A percentile compares a stretch with the other conserved stretches of the same genome.
Conservation (phyloP, 2,113 vertebrate species). For the Eurystomus gularis region DNA sequence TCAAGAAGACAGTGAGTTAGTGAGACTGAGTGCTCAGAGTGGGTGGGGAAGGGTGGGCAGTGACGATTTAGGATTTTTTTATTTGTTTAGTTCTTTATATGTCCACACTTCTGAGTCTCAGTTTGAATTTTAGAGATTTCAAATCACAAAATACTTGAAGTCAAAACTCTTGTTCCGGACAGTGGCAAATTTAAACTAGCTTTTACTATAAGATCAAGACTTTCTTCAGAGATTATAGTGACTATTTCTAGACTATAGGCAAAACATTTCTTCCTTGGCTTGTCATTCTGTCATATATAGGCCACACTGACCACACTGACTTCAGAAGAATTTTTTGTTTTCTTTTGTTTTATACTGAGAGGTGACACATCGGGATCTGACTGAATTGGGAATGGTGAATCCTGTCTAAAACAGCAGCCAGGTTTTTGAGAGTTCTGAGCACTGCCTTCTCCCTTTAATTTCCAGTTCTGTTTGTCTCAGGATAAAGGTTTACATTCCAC, state of each 20-base stretch:
- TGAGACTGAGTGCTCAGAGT: not conserved
- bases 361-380: not conserved
- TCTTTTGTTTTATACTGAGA: not conserved
- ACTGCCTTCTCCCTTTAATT: not conserved
- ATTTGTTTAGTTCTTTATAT: not conserved
- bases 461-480: not conserved
- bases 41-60: not conserved
- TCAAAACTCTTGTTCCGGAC: not conserved
- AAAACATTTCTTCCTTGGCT: not conserved
- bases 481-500: conserved; percentile 15
- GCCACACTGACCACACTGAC: not conserved
- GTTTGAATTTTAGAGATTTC: not conserved
- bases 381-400: not conserved
- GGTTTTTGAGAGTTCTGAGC: not conserved
- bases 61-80: not conserved
- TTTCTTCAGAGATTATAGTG: not conserved
- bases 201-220: not conserved
- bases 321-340: not conserved
- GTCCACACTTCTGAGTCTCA: not conserved
- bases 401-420: not conserved
- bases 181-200: not conserved
- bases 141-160: not conserved
- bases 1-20: not conserved
- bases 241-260: not conserved
- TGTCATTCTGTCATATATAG: not conserved